Evolutionary conservation across 2,888 invertebrate species (phyloP), one percentile per base, ranked within the genome.

Genomic region (Dasypolia templi): DNA sequence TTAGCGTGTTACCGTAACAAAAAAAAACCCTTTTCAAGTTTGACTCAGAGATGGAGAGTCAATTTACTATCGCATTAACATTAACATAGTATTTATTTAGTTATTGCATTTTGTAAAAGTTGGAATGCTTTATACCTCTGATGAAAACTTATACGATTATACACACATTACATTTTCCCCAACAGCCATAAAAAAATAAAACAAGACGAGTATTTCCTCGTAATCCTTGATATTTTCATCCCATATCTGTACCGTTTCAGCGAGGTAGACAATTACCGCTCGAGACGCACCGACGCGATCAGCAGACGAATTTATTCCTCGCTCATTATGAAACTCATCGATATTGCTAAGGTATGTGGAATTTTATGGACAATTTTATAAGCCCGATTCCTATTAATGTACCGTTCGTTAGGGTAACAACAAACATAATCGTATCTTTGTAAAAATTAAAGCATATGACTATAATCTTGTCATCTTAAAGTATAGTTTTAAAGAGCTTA

Each of bases 261-360:
- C 29, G 95, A 95, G 79, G 95, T 95, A 32, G 95, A 95, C 87
- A 94, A 94, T 88, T 95, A 95, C 87, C 88, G 95, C 2, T 88
- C 93, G 1, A 85, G 94, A 1, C 90, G 95, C 2, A 95, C 95
- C 0, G 95, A 95, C 69, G 95, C 95, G 26, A 95, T 95, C 87
- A 95, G 95, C 79, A 90, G 95, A 0, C 89, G 92, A 2, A 92
- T 95, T 72, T 95, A 95, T 86, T 95, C 95, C 1, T 93, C 95
- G 0, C 92, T 95, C 29, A 79, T 95, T 59, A 95, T 95, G 95
- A 95, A 95, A 79, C 94, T 95, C 49, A 94, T 95, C 59, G 95
- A 95, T 83, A 95, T 95, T 44, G 95, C 95, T 3, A 95, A 95
- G 92, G 95, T 94, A 70, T 29, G 75, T 73, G 46, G 56, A 32